Evolutionary conservation across 2,888 invertebrate species (phyloP).

Genomic region (Lasius platythorax): DNA sequence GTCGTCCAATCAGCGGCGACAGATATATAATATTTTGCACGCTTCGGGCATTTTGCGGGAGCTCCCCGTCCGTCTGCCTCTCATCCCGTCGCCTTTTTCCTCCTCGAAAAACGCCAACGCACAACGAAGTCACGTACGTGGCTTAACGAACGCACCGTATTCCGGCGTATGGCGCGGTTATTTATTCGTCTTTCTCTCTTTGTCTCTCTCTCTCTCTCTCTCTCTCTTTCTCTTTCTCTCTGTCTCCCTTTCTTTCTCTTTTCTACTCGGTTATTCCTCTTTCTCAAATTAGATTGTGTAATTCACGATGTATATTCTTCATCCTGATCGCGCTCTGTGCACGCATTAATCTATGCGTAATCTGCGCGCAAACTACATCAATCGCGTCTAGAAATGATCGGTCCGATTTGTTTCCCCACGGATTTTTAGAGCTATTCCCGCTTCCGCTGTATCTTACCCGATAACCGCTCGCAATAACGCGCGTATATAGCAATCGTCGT

Average conservation of each 20-base stretch:
- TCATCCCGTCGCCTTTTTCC: slow-evolving; percentile 46
- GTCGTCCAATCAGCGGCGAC: slow-evolving; percentile 71
- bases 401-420: slow-evolving; percentile 25
- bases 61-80: neutral
- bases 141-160: slow-evolving; percentile 75
- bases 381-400: slow-evolving; percentile 61
- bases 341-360: slow-evolving; percentile 74
- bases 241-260: neutral
- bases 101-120: slow-evolving; percentile 58
- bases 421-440: slow-evolving; percentile 70
- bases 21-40: slow-evolving; percentile 75
- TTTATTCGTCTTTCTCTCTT: slow-evolving; percentile 1
- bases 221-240: neutral
- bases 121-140: slow-evolving; percentile 77
- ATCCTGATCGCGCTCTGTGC: slow-evolving; percentile 21
- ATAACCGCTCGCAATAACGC: slow-evolving; percentile 44
- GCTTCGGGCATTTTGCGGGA: slow-evolving; percentile 70
- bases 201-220: neutral
- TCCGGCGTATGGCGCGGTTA: slow-evolving; percentile 32
- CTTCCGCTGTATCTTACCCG: slow-evolving; percentile 72
- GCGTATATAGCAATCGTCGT: slow-evolving; percentile 67
- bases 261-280: slow-evolving; percentile 64
- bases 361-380: slow-evolving; percentile 76
- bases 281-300: slow-evolving; percentile 63
- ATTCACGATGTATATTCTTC: slow-evolving; percentile 47